Evolutionary conservation across 2,888 invertebrate species (phyloP).

Genomic region (Rhaphigaster nebulosa): DNA sequence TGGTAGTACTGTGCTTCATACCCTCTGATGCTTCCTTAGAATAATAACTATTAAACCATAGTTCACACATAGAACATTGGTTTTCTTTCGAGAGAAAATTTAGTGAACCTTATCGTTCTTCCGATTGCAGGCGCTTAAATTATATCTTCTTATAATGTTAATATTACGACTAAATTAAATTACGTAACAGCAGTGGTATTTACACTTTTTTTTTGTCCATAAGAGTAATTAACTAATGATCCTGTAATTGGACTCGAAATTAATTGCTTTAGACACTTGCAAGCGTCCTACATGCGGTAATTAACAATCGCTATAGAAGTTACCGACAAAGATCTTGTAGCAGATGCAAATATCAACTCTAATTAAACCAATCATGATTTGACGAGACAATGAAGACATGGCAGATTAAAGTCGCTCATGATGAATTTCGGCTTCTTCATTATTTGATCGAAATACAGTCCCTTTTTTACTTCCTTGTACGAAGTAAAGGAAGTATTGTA

Average conservation of each 20-base stretch:
- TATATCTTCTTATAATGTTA: no score
- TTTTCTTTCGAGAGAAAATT: no score
- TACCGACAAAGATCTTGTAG: conserved; percentile 41
- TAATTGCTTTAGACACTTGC: conserved; percentile 36
- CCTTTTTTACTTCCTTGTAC: no score
- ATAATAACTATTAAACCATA: no score
- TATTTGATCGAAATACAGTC: not conserved
- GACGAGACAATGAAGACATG: conserved; percentile 3
- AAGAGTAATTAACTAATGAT: conserved; percentile 10
- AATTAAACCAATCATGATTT: conserved; percentile 31
- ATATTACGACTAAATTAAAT: not conserved
- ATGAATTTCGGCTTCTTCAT: not conserved
- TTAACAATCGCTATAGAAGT: not conserved
- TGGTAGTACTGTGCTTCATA: no score
- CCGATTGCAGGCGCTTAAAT: no score
- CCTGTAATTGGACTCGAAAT: not conserved
- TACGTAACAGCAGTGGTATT: not conserved
- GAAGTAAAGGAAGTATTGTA: no score
- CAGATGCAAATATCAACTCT: conserved; percentile 44
- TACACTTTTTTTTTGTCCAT: not conserved
- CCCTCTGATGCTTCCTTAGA: no score
- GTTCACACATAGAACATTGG: no score
- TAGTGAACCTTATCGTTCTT: no score
- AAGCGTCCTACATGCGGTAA: conserved; percentile 15
- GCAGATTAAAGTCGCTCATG: not conserved